A percentile compares a stretch with the other conserved stretches of the same genome.
Conservation (phyloP, 2,797 vertebrate species). For the Propithecus perrieri region DNA sequence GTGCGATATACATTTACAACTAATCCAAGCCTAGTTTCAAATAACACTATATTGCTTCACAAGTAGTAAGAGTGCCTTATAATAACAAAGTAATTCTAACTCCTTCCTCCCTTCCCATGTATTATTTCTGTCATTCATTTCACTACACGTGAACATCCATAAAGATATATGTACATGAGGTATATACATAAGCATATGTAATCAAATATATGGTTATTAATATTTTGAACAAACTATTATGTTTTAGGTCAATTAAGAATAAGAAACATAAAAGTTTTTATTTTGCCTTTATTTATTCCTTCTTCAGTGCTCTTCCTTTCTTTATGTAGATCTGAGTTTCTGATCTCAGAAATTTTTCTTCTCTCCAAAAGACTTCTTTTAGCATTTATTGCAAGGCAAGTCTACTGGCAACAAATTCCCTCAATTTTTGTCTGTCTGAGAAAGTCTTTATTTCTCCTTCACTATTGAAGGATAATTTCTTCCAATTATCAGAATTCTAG, state of each 20-base stretch:
- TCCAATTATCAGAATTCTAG: neutral
- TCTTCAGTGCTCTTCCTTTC: neutral
- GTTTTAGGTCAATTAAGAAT: neutral
- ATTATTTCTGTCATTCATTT: neutral
- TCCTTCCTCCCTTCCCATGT: neutral
- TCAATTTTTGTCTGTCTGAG: neutral
- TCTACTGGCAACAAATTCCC: neutral
- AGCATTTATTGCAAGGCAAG: neutral
- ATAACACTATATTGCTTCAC: neutral
- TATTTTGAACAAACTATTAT: neutral
- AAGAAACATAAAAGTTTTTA: neutral
- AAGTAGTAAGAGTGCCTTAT: neutral
- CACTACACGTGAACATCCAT: neutral
- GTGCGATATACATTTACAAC: neutral
- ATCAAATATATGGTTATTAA: neutral
- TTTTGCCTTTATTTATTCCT: neutral
- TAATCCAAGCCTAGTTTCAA: neutral
- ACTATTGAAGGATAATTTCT: neutral
- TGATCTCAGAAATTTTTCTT: neutral
- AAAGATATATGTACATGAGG: neutral
- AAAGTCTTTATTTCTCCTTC: neutral
- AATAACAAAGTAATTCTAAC: neutral
- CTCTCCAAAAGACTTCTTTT: neutral
- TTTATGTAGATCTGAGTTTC: neutral
- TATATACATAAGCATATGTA: neutral